These are phyloP conservation scores for Samia ricini DNA, from an alignment of 1,140 invertebrate genomes.

Conservation along the genomic window DNA sequence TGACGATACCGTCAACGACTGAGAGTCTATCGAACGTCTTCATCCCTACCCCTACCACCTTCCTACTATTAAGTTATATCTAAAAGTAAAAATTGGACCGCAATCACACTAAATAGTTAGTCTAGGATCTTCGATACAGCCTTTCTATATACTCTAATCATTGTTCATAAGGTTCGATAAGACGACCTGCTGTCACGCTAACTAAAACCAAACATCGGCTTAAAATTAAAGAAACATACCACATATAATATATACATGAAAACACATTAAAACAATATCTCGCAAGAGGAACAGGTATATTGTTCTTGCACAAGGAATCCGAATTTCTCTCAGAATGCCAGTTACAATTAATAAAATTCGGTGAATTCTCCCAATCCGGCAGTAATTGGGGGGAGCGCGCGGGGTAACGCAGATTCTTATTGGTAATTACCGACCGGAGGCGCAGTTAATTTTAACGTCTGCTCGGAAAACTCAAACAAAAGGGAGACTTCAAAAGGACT, in stretches of 20 bases:
- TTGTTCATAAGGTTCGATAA: too few species aligned
- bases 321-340: background rate
- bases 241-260: background rate
- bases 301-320: background rate
- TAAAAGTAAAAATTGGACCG: too few species aligned
- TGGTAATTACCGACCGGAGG: constrained; percentile 31
- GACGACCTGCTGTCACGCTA: too few species aligned
- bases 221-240: background rate
- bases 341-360: constrained; percentile 2
- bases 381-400: constrained; percentile 20
- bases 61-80: too few species aligned
- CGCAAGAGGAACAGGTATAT: background rate
- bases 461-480: constrained; percentile 38
- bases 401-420: constrained; percentile 16
- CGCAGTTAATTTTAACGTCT: constrained; percentile 39
- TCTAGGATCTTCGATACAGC: too few species aligned
- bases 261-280: background rate
- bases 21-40: too few species aligned
- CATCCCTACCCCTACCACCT: too few species aligned
- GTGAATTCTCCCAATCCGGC: constrained; percentile 15
- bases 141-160: too few species aligned
- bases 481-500: constrained; percentile 42
- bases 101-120: too few species aligned
- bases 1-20: too few species aligned
- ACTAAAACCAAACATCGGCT: too few species aligned